These are phyloP conservation scores for Sebastiscus tertius DNA, from an alignment of 2,797 vertebrate species.

Conservation along the genomic window DNA sequence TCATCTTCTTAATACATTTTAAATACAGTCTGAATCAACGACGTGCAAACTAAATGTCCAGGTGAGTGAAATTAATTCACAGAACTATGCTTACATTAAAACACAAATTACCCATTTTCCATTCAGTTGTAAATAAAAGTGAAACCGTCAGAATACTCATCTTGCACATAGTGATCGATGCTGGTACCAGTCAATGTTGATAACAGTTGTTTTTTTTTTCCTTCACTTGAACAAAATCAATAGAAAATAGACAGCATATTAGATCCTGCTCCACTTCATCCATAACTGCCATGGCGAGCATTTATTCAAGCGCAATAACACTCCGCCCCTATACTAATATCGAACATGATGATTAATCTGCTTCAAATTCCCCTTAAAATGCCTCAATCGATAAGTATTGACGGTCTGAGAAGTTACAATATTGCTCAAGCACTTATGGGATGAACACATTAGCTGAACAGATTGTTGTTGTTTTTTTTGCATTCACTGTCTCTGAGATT, in stretches of 20 bases:
- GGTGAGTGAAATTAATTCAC: not conserved
- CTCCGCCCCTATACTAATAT: slow-evolving; percentile 46
- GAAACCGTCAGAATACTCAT: slow-evolving; percentile 22
- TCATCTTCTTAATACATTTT: not conserved
- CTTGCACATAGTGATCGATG: slow-evolving; percentile 45
- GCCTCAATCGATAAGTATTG: slow-evolving; percentile 41
- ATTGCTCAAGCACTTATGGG: slow-evolving; percentile 30
- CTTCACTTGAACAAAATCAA: slow-evolving; percentile 55
- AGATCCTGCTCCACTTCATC: slow-evolving; percentile 59
- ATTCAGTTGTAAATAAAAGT: not conserved
- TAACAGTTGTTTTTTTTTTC: slow-evolving; percentile 17
- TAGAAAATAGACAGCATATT: slow-evolving; percentile 50
- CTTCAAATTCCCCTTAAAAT: slow-evolving; percentile 56
- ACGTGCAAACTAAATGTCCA: not conserved
- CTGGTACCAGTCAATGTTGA: slow-evolving; percentile 31
- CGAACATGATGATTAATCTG: slow-evolving; percentile 59
- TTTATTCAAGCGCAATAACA: slow-evolving; percentile 67
- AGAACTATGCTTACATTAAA: not conserved
- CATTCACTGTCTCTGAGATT: not conserved
- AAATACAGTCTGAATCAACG: not conserved
- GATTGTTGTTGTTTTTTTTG: slow-evolving; percentile 1
- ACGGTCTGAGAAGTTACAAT: slow-evolving; percentile 36
- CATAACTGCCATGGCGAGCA: slow-evolving; percentile 61
- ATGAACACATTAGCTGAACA: slow-evolving; percentile 29
- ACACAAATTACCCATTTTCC: not conserved